Evolutionary conservation across 2,888 invertebrate species (phyloP).

Genomic region (Ferrisia virgata): DNA sequence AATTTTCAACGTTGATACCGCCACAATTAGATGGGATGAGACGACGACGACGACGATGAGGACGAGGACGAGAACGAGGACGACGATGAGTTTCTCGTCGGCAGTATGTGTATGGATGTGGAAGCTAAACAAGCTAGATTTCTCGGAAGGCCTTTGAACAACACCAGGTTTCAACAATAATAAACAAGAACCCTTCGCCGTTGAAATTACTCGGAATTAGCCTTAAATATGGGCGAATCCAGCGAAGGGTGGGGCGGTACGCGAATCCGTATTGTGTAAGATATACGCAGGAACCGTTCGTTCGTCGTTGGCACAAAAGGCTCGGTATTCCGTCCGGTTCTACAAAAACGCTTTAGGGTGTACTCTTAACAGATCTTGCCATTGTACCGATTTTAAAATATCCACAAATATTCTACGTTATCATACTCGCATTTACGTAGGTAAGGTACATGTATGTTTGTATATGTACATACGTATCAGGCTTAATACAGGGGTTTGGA

Average conservation of each 20-base stretch:
- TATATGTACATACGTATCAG: background rate
- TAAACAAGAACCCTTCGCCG: slow-evolving; percentile 36
- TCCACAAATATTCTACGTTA: background rate
- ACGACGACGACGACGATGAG: too few relatives aligned
- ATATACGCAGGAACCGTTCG: slow-evolving; percentile 24
- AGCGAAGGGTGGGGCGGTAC: background rate
- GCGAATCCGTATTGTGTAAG: slow-evolving; percentile 37
- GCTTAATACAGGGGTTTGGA: background rate
- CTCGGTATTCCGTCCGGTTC: slow-evolving; percentile 30
- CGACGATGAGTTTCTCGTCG: background rate
- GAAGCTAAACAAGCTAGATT: slow-evolving; percentile 31
- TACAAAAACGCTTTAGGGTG: background rate
- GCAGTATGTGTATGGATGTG: background rate
- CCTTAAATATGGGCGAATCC: background rate
- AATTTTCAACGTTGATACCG: background rate
- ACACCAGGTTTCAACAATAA: slow-evolving; percentile 22
- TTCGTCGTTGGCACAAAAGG: slow-evolving; percentile 17
- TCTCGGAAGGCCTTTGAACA: slow-evolving; percentile 42
- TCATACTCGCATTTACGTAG: too few relatives aligned
- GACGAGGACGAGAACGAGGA: too few relatives aligned
- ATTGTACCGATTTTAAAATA: slow-evolving; percentile 13
- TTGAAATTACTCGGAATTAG: slow-evolving; percentile 40
- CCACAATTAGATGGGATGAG: too few relatives aligned
- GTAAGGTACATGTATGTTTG: too few relatives aligned
- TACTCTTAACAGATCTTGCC: slow-evolving; percentile 6